phyloP scores from a whole-genome alignment of 1,140 invertebrate species.

The Ptiloglossa arizonensis region DNA sequence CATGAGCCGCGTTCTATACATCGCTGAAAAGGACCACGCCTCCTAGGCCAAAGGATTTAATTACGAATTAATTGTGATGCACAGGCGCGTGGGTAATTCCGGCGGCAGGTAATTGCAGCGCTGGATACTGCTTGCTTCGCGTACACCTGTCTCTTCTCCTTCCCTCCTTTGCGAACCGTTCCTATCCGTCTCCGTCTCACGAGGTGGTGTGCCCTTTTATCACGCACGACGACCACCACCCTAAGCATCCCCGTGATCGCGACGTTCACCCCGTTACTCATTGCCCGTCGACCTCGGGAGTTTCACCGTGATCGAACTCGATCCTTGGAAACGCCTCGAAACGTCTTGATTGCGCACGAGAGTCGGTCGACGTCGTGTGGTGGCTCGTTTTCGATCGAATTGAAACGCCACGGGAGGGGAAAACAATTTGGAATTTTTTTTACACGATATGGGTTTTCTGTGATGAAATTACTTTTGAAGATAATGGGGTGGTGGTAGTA shows the following conservation, averaged over 20 bases:
- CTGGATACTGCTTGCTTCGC: background rate
- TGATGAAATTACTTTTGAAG: too few species aligned
- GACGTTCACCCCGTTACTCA: background rate
- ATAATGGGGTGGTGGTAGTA: too few species aligned
- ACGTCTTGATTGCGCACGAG: too few species aligned
- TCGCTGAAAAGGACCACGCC: slow-evolving; percentile 55
- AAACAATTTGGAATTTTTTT: too few species aligned
- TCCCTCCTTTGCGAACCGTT: slow-evolving; percentile 20
- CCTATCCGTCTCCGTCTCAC: too few species aligned
- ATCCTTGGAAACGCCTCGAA: too few species aligned
- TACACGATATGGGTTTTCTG: too few species aligned
- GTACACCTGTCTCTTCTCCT: slow-evolving; percentile 41
- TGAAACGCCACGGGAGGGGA: too few species aligned
- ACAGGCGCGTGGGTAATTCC: slow-evolving; percentile 67
- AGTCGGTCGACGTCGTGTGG: too few species aligned
- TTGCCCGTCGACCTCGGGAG: too few species aligned
- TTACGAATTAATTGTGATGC: slow-evolving; percentile 76
- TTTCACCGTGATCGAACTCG: too few species aligned
- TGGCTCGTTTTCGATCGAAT: too few species aligned
- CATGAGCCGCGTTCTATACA: slow-evolving; percentile 29
- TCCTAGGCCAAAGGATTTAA: slow-evolving; percentile 68
- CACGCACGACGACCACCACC: background rate
- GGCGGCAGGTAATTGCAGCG: slow-evolving; percentile 56
- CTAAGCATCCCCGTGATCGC: background rate
- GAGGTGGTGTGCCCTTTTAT: slow-evolving; percentile 44